Base-by-base conservation (phyloP, 2,113 vertebrate species). In the Panurus biarmicus region DNA sequence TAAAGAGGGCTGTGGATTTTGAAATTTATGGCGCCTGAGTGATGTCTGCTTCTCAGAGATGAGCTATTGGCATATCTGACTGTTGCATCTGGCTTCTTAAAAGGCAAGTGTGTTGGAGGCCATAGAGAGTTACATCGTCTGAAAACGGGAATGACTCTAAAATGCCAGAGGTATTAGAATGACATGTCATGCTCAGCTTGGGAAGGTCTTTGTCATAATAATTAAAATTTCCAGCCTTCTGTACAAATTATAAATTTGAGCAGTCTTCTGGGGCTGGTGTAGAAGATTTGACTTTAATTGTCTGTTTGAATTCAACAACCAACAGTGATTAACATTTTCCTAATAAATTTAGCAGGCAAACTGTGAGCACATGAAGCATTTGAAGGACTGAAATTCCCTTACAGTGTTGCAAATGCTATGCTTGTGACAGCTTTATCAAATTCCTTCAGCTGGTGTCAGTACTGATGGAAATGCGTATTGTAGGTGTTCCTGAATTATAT, bases 121-220 rank as follows among this genome's bases (percentile, higher is more conserved):
- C 11, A 11, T 1, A 50, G 54, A 53, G 14, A 35, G 11, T 10
- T 67, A 14, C 7, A 64, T n/a, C 2, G 0, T 53, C 75, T 29
- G 50, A 88, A 93, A 88, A 61, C n/a, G n/a, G 22, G 31, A 79
- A 86, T 6, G 22, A 58, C 25, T 92, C 2, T 50, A 70, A 92
- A 93, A 89, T 20, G 12, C 24, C 38, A 42, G 47, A 77, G 33
- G 21, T 73, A 61, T 42, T 42, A 42, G 54, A 92, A 88, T 70
- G 45, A 76, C 36, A 36, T 9, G n/a, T 57, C 28, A 8, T 44
- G 36, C 20, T 92, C 9, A 65, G 19, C 53, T 72, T 79, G 20
- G 40, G 56, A 86, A 61, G 14, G 45, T 72, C 62, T 72, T 79
- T 51, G 61, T 58, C 69, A 51, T 20, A 66, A 47, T 53, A 87